Evolutionary conservation across 1,140 invertebrate genomes (phyloP).

Genomic region (Halesus radiatus): DNA sequence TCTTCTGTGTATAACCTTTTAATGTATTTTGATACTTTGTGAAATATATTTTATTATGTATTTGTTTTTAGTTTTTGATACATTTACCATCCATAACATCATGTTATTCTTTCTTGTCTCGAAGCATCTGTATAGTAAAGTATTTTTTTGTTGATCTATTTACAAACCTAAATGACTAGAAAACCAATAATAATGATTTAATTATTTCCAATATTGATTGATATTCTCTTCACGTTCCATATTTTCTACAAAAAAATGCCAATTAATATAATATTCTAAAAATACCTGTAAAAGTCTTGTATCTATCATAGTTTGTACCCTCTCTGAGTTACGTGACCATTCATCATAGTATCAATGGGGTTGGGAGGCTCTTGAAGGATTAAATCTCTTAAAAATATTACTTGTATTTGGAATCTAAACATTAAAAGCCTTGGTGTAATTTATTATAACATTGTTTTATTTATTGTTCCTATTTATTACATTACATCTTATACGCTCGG

Average conservation of each 20-base stretch:
- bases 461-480: slow-evolving; percentile 36
- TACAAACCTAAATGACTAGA: slow-evolving; percentile 32
- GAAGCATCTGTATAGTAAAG: slow-evolving; percentile 34
- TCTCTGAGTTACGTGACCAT: slow-evolving; percentile 50
- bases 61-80: slow-evolving; percentile 47
- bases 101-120: neutral
- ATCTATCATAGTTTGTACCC: slow-evolving; percentile 52
- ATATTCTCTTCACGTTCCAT: slow-evolving; percentile 50
- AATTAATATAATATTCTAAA: slow-evolving; percentile 58
- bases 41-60: slow-evolving; percentile 63
- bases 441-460: slow-evolving; percentile 62
- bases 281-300: slow-evolving; percentile 53
- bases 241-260: slow-evolving; percentile 55
- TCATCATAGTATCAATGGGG: slow-evolving; percentile 29
- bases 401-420: slow-evolving; percentile 55
- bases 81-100: slow-evolving; percentile 25
- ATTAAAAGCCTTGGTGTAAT: slow-evolving; percentile 72
- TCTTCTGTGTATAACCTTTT: slow-evolving; percentile 69
- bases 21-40: slow-evolving; percentile 72
- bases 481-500: neutral
- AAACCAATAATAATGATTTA: slow-evolving; percentile 37
- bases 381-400: slow-evolving; percentile 43
- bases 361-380: slow-evolving; percentile 48
- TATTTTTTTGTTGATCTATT: slow-evolving; percentile 34
- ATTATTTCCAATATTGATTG: slow-evolving; percentile 39